Evolutionary conservation across 2,113 vertebrate species (phyloP).

Genomic region (Pungitius pungitius): DNA sequence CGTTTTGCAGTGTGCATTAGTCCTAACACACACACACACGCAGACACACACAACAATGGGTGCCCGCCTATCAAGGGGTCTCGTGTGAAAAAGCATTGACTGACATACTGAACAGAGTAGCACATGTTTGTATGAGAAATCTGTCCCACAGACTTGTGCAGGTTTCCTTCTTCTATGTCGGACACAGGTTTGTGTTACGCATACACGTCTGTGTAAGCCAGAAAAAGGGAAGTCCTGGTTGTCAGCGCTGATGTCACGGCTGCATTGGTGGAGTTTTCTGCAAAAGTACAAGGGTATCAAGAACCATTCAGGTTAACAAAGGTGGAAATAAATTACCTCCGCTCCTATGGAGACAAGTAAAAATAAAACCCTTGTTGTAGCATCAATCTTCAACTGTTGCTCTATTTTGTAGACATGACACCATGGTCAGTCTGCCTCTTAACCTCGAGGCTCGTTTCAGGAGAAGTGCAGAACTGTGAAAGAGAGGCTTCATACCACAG

Average conservation of each 20-base stretch:
- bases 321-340: background rate
- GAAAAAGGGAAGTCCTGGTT: constrained; percentile 51
- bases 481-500: background rate
- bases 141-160: background rate
- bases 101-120: background rate
- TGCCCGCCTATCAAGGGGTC: background rate
- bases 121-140: background rate
- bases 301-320: constrained; percentile 25
- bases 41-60: background rate
- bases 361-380: constrained; percentile 31
- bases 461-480: background rate
- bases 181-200: background rate
- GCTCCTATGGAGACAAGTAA: constrained; percentile 37
- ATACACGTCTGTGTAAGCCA: background rate
- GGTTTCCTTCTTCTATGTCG: background rate
- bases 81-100: background rate
- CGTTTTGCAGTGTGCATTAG: background rate
- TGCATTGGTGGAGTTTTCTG: constrained; percentile 19
- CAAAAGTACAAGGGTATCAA: constrained; percentile 19
- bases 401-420: constrained; percentile 29
- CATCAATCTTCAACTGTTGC: constrained; percentile 7
- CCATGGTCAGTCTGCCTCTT: background rate
- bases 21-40: no score
- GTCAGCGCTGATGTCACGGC: constrained; percentile 51
- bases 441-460: background rate